Percentiles rank a stretch among this genome's conserved stretches.
Evolutionary conservation across 2,797 vertebrate genomes (phyloP).

Genomic region (Luscinia megarhynchos): DNA sequence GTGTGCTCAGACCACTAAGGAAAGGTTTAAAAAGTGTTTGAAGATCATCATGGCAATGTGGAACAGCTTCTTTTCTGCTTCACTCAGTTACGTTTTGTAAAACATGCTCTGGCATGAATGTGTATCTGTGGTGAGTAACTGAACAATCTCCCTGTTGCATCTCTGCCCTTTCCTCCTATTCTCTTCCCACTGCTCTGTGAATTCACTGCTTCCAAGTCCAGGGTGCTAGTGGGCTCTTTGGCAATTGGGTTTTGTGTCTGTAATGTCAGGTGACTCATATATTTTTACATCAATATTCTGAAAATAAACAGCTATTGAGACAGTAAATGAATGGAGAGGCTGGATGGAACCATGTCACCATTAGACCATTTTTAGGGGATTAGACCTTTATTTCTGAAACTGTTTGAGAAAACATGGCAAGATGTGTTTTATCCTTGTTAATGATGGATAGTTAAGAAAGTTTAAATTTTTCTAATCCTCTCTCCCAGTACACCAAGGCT

Average conservation of each 20-base stretch:
- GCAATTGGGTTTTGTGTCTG: neutral
- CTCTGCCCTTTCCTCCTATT: neutral
- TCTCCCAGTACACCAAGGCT: neutral
- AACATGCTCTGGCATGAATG: neutral
- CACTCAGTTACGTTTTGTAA: neutral
- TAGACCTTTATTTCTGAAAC: neutral
- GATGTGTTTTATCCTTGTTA: neutral
- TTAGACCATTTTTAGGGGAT: neutral
- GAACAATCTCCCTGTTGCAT: neutral
- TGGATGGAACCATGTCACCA: neutral
- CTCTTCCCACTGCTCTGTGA: neutral
- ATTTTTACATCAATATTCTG: neutral
- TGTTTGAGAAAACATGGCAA: neutral
- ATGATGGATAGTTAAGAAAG: neutral
- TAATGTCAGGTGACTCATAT: neutral
- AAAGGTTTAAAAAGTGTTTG: neutral
- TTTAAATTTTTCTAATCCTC: conserved; percentile 33
- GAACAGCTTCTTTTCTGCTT: neutral
- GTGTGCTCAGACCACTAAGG: neutral
- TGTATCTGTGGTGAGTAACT: neutral
- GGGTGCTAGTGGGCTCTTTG: neutral
- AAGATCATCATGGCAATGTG: neutral
- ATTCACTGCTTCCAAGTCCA: neutral
- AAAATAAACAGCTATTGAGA: neutral
- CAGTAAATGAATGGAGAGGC: neutral